A percentile compares a stretch with the other conserved stretches of the same genome.
phyloP scores from a whole-genome alignment of 1,140 invertebrate species.

The Bilobella aurantiaca region DNA sequence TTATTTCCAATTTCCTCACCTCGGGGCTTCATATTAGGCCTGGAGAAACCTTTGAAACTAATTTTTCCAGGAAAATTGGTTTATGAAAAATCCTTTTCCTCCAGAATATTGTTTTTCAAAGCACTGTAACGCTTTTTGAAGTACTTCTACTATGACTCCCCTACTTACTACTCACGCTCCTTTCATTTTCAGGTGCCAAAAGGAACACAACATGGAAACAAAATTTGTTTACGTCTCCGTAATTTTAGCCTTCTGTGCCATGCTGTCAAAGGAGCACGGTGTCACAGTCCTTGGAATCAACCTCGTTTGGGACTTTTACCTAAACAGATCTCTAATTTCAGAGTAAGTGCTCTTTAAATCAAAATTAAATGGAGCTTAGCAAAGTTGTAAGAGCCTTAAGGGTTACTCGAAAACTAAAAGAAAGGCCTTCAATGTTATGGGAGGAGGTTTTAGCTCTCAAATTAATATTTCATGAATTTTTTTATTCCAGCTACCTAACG shows the following conservation, averaged over 20 bases:
- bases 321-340: slow-evolving; percentile 18
- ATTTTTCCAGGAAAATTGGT: no score
- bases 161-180: neutral
- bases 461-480: neutral
- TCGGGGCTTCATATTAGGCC: no score
- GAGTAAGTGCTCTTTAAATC: slow-evolving; percentile 12
- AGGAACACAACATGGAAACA: slow-evolving; percentile 10
- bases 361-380: neutral
- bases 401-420: no score
- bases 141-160: no score
- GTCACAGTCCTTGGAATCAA: slow-evolving; percentile 46
- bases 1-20: no score
- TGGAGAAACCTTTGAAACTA: no score
- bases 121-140: no score
- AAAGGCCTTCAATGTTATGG: neutral
- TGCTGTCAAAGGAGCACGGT: slow-evolving; percentile 53
- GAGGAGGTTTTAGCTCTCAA: no score
- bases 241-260: slow-evolving; percentile 37
- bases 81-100: no score
- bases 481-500: slow-evolving; percentile 23
- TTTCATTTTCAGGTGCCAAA: slow-evolving; percentile 29
- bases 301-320: slow-evolving; percentile 37
- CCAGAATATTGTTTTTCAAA: no score
- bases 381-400: no score
- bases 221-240: slow-evolving; percentile 22